phyloP scores from a whole-genome alignment of 1,140 invertebrate species.

The Octopus sinensis region DNA sequence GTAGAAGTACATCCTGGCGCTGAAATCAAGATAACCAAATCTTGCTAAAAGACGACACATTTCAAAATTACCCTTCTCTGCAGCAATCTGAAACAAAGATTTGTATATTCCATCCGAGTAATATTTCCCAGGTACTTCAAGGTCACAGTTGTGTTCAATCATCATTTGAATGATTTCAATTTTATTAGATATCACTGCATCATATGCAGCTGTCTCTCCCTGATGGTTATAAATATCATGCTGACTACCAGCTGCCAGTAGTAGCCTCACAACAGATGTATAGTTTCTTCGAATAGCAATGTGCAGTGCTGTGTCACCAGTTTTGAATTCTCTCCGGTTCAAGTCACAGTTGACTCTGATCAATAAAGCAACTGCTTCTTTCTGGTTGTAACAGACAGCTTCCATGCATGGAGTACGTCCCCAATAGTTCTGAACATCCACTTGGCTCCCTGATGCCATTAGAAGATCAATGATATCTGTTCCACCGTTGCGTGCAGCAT shows the following conservation, averaged over 20 bases:
- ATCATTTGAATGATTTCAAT: constrained; percentile 50
- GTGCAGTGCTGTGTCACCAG: constrained; percentile 58
- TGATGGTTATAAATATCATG: constrained; percentile 56
- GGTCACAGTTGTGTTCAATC: constrained; percentile 52
- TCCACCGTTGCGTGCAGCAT: constrained; percentile 53
- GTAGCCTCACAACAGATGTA: constrained; percentile 61
- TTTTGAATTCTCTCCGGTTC: constrained; percentile 54
- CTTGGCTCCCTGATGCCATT: constrained; percentile 46
- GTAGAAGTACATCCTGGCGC: constrained; percentile 44
- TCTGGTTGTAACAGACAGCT: constrained; percentile 57
- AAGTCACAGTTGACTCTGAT: constrained; percentile 50
- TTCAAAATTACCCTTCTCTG: constrained; percentile 53
- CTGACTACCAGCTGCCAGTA: constrained; percentile 59
- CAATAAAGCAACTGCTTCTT: constrained; percentile 48
- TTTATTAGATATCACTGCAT: constrained; percentile 53
- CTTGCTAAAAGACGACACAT: constrained; percentile 49
- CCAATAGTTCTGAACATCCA: constrained; percentile 57
- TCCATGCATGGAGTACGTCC: constrained; percentile 56
- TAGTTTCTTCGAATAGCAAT: constrained; percentile 61
- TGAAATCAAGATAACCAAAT: constrained; percentile 50
- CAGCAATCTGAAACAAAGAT: constrained; percentile 51
- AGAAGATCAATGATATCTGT: constrained; percentile 50
- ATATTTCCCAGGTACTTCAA: constrained; percentile 54
- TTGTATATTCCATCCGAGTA: constrained; percentile 52
- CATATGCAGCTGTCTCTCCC: constrained; percentile 53